Percentiles rank a stretch among this genome's conserved stretches.
phyloP scores from a whole-genome alignment of 1,140 invertebrate genomes.

The Danaus melanippus region DNA sequence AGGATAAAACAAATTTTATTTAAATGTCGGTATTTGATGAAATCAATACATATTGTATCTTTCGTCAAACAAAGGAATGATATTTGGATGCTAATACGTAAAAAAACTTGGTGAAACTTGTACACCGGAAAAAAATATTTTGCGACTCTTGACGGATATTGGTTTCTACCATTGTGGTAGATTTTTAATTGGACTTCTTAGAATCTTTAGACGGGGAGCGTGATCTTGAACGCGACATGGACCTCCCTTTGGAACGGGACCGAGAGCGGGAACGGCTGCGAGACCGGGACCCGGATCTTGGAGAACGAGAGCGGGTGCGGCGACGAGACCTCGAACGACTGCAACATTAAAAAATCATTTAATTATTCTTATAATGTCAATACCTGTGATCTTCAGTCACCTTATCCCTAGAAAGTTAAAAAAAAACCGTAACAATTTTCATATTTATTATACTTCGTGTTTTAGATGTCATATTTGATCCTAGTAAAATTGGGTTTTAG shows the following conservation, averaged over 20 bases:
- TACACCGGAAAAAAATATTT: constrained; percentile 16
- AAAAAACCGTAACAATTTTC: too few relatives aligned
- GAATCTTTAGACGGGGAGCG: constrained; percentile 64
- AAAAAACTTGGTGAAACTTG: constrained; percentile 7
- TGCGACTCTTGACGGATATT: constrained; percentile 7
- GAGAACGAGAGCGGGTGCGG: constrained; percentile 55
- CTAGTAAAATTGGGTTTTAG: too few relatives aligned
- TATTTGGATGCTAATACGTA: constrained; percentile 20
- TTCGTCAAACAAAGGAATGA: constrained; percentile 38
- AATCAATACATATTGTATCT: constrained; percentile 39
- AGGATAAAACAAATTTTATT: constrained; percentile 25
- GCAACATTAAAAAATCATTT: constrained; percentile 20
- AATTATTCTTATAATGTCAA: neutral
- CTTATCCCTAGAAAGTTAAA: too few relatives aligned
- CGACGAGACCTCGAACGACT: constrained; percentile 54
- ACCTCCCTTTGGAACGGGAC: constrained; percentile 60
- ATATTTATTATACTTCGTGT: too few relatives aligned
- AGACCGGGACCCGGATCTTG: constrained; percentile 55
- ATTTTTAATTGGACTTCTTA: constrained; percentile 57
- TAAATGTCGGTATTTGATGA: constrained; percentile 41
- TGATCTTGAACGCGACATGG: constrained; percentile 59
- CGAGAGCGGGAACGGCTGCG: constrained; percentile 56
- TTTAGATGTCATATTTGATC: too few relatives aligned
- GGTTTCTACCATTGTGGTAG: constrained; percentile 12
- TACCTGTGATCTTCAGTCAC: too few relatives aligned